phyloP scores from a whole-genome alignment of 1,140 invertebrate species.

The Brachystomella parvula region DNA sequence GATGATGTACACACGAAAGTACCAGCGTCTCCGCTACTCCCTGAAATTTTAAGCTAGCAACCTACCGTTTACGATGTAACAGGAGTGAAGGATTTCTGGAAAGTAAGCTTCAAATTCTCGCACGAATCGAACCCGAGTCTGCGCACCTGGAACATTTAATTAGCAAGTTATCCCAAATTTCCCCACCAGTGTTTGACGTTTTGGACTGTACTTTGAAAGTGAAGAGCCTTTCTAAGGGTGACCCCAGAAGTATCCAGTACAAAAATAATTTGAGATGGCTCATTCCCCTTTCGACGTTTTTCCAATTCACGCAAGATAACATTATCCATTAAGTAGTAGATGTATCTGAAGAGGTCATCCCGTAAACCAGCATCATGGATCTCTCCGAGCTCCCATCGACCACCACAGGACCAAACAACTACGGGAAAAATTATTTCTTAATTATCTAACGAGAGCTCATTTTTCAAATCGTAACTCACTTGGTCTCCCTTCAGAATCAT shows the following conservation, averaged over 20 bases:
- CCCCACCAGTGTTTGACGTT: not conserved
- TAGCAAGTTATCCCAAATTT: not conserved
- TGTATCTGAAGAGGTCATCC: conserved; percentile 2
- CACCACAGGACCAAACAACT: not conserved
- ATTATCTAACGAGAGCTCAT: too few species aligned
- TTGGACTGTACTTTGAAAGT: conserved; percentile 19
- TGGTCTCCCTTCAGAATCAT: not conserved
- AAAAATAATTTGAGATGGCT: conserved; percentile 15
- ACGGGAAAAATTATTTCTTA: not conserved
- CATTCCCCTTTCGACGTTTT: not conserved
- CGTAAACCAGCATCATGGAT: not conserved
- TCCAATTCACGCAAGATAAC: conserved; percentile 13
- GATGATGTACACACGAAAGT: too few species aligned
- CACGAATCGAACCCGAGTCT: conserved; percentile 20
- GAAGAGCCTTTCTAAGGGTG: conserved; percentile 18
- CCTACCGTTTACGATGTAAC: conserved; percentile 74
- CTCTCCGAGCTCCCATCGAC: not conserved
- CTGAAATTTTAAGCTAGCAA: too few species aligned
- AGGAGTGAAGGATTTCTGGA: conserved; percentile 75
- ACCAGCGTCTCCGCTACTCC: too few species aligned
- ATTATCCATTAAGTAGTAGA: not conserved
- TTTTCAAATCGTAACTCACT: not conserved
- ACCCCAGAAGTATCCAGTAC: conserved; percentile 18
- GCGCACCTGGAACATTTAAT: conserved; percentile 17
- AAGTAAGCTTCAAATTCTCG: conserved; percentile 62